Base-by-base conservation (phyloP, 2,797 vertebrate species). In the Hydrophis major region DNA sequence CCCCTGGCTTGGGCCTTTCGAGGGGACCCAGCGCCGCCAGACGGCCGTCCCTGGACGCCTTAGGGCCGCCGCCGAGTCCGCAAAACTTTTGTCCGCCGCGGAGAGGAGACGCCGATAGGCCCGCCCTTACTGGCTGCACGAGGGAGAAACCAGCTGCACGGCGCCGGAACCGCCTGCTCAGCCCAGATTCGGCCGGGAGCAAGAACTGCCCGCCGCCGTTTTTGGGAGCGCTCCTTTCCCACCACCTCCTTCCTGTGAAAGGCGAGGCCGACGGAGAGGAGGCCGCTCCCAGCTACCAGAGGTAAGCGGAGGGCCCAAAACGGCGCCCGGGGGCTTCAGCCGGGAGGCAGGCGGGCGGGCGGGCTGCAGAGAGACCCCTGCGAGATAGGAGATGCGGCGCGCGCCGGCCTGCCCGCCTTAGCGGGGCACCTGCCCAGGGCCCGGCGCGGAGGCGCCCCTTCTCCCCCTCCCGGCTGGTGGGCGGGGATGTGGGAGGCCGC, bases 401-500 rank as follows among this genome's bases (percentile, higher is more conserved):
- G 25, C 14, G 56, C 56, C 27, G 32, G 56, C 66, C 25, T 14
- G 25, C 2, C 14, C 4, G 63, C 18, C 37, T 22, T 42, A 42
- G 8, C 37, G 42, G 50, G 50, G 50, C 89, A 32, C 63, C 89
- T 59, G 61, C 25, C 61, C 27, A 50, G 37, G 47, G 63, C 50
- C 28, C 28, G 63, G 14, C 18, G 61, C 16, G 16, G 8, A 53
- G 25, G 89, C 37, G 3, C 13, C 63, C 37, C 25, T 14, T 12
- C 69, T 42, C 37, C 28, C 69, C 42, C 69, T 59, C 57, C 42
- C 11, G 88, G 78, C 88, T n/a, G 56, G 92, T 90, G 92, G 92
- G 92, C 92, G 92, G 89, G 92, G 86, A 60, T 42, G 69, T 32
- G 57, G 47, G 90, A 63, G 32, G 87, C 50, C 87, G 50, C 50